These are phyloP conservation scores for Gallinago jamesoni DNA, from an alignment of 2,113 vertebrate species.

Conservation along the genomic window DNA sequence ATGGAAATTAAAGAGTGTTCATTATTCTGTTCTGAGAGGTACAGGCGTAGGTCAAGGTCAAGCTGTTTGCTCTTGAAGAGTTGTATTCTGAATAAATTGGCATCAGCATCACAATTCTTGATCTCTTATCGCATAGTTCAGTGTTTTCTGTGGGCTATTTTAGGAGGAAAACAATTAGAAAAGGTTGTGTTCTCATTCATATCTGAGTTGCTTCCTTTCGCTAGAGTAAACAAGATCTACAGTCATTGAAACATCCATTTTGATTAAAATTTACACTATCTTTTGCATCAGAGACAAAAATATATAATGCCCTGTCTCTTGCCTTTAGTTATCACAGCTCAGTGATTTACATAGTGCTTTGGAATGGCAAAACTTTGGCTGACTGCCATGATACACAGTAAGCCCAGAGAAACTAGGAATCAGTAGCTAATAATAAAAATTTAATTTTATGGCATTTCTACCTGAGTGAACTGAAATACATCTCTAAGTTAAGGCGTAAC, in stretches of 20 bases:
- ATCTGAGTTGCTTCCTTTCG: not conserved
- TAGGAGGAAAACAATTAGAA: slow-evolving; percentile 5
- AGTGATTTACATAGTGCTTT: slow-evolving; percentile 13
- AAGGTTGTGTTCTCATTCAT: slow-evolving; percentile 2
- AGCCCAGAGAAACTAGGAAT: not conserved
- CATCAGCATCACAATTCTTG: not conserved
- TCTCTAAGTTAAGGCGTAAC: not conserved
- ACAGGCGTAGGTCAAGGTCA: not conserved
- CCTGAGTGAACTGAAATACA: not conserved
- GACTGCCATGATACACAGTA: not conserved
- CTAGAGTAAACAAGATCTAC: not conserved
- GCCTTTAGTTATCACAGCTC: slow-evolving; percentile 42
- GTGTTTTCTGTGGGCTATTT: slow-evolving; percentile 26
- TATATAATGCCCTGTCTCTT: not conserved
- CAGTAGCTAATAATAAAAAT: slow-evolving; percentile 8
- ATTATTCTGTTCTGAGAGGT: not conserved
- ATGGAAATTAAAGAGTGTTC: not conserved
- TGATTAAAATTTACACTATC: not conserved
- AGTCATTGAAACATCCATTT: not conserved
- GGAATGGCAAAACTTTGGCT: slow-evolving; percentile 31
- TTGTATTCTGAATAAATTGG: not conserved
- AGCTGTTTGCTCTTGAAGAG: not conserved
- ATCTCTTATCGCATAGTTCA: not conserved
- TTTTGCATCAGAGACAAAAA: slow-evolving; percentile 18
- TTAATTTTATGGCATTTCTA: not conserved